phyloP scores from a whole-genome alignment of 1,140 invertebrate genomes.

The Reticulitermes speratus region DNA sequence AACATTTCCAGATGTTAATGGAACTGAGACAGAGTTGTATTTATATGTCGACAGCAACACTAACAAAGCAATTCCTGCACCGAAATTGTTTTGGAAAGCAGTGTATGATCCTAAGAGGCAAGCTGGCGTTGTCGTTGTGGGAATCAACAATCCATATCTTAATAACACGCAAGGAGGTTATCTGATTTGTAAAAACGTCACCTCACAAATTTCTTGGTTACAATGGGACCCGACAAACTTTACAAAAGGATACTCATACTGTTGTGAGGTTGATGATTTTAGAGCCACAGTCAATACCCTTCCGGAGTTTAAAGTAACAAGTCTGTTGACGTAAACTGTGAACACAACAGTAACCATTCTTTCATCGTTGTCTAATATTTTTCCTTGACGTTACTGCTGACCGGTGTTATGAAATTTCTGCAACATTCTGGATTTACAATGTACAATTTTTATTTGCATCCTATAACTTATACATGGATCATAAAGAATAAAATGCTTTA shows the following conservation, averaged over 20 bases:
- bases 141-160: constrained; percentile 63
- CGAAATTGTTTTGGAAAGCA: constrained; percentile 62
- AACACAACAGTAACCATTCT: not conserved
- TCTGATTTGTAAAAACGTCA: constrained; percentile 45
- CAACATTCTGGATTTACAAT: no score
- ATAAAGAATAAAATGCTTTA: no score
- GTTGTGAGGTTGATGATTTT: constrained; percentile 62
- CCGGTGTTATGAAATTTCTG: no score
- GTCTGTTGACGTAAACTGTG: constrained; percentile 42
- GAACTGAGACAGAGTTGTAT: constrained; percentile 48
- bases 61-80: constrained; percentile 52
- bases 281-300: constrained; percentile 52
- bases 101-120: constrained; percentile 54
- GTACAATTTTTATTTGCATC: no score
- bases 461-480: no score
- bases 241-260: constrained; percentile 61
- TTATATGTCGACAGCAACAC: constrained; percentile 48
- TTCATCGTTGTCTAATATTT: no score
- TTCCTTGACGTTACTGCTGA: no score
- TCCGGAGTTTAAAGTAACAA: constrained; percentile 50
- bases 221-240: constrained; percentile 54
- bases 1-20: constrained; percentile 41
- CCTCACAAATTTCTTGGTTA: constrained; percentile 53
- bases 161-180: constrained; percentile 20
- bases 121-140: constrained; percentile 58